Base-by-base conservation (phyloP, 2,888 invertebrate species). In the Scaptomyza reducta region DNA sequence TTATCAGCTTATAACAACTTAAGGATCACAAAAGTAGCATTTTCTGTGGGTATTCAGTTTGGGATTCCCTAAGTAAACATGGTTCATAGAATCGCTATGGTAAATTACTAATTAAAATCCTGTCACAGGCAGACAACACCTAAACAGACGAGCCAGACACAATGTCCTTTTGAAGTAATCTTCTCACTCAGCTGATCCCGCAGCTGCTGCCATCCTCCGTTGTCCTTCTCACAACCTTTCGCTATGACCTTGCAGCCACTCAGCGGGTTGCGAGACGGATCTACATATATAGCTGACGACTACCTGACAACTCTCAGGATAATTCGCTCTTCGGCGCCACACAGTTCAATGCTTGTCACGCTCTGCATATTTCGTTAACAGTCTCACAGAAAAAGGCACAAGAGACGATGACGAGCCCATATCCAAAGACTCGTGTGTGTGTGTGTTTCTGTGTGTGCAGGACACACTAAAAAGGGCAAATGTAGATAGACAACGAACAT, bases 341-440 rank as follows among this genome's bases (percentile, higher is more conserved):
- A 14, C 38, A 53, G 35, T 53, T 55, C 41, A 53, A n/a, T 47
- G 31, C 16, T 46, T 47, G 31, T 13, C 66, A 79, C 68, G 76
- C 71, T 81, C 74, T 87, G 90, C 90, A 89, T 89, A 89, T 89
- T 89, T 87, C 74, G 69, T 67, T 89, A 90, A 79, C 90, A 89
- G 89, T 25, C 59, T 68, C 71, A 14, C 90, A 90, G 89, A 77
- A 88, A 84, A 65, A 49, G 67, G 45, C 68, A 47, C 87, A 82
- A 77, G 42, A 49, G 44, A 38, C 49, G 35, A 38, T 38, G 47
- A 51, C 58, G 41, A 46, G 41, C 71, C 55, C 53, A 59, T 40
- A 51, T 9, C 47, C 68, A 51, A 40, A 54, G 16, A 10, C 40
- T 40, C 40, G 2, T 55, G 22, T 40, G 9, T 38, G 11, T 29